Evolutionary conservation across 2,797 vertebrate genomes (phyloP).

Genomic region (Phoeniculus purpureus): DNA sequence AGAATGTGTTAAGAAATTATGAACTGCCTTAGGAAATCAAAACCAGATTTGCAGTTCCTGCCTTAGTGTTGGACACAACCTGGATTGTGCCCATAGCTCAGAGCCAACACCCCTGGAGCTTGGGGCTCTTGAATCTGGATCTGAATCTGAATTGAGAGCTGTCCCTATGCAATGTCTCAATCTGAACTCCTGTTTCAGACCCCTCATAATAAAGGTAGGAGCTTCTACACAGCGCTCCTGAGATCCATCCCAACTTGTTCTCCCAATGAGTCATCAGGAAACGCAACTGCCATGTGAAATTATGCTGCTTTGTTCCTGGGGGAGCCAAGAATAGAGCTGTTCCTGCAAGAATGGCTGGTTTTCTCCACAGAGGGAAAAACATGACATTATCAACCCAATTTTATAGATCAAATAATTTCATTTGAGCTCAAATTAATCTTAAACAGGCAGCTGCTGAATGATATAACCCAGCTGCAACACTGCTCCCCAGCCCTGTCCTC

Average conservation of each 20-base stretch:
- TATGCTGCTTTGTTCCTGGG: not conserved
- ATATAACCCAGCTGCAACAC: rapidly evolving
- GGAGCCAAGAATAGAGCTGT: not conserved
- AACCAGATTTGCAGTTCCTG: not conserved
- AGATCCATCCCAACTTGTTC: not conserved
- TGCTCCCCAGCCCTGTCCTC: not conserved
- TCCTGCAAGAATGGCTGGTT: not conserved
- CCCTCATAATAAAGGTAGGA: not conserved
- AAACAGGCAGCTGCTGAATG: not conserved
- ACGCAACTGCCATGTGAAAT: not conserved
- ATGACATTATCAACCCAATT: not conserved
- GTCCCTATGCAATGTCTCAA: not conserved
- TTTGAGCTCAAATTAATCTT: not conserved
- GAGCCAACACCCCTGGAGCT: not conserved
- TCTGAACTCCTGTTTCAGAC: not conserved
- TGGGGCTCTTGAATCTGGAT: not conserved
- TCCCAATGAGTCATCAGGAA: not conserved
- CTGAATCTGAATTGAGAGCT: not conserved
- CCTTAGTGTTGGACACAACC: not conserved
- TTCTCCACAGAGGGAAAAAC: not conserved
- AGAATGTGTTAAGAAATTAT: not conserved
- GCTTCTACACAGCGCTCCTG: not conserved
- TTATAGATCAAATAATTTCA: not conserved
- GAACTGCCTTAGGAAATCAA: not conserved
- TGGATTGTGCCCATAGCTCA: not conserved